Evolutionary conservation across 1,140 invertebrate species (phyloP), one percentile per base, ranked within the genome.

Genomic region (Rhopalosiphum padi): DNA sequence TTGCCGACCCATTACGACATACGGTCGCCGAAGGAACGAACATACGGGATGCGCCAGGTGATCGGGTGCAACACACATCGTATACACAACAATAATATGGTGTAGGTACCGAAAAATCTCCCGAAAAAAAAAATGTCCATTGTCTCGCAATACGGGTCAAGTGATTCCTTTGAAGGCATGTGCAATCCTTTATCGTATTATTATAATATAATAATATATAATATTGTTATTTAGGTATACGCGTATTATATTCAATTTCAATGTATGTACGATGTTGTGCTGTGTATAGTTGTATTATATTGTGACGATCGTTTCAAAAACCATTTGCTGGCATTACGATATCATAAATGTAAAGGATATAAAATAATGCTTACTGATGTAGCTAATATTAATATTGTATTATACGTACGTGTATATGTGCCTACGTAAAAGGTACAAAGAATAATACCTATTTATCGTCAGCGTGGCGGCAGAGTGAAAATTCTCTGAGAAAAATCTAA

Each of bases 41-140:
- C 83, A 86, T 46, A 86, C 83, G 41, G 83, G 83, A 51, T 11
- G 37, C 22, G 83, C 86, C 86, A 51, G 86, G 86, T 88, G 86
- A 88, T 35, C 83, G 83, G 41, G n/a, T 82, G 30, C 60, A 68
- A 11, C 60, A 3, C 30, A 3, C 30, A 77, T 77, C 30, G 1
- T 68, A 5, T 30, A 3, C 6, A 77, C 21, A 68, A 60, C n/a
- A 68, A 25, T 68, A 68, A 68, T 30, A 68, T n/a, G 30, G 30
- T 8, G 60, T 21, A n/a, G 1, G 15, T 77, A 1, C 30, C 30
- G 4, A 77, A 35, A 77, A 77, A n/a, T n/a, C 60, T 51, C 5
- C 60, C 60, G 9, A 18, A 77, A 68, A 68, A 68, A 68, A 68
- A 68, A 68, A 68, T 68, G 60, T n/a, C 60, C 60, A n/a, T 77